Evolutionary conservation across 2,888 invertebrate genomes (phyloP), one percentile per base, ranked within the genome.

Genomic region (Drosophila prolongata): DNA sequence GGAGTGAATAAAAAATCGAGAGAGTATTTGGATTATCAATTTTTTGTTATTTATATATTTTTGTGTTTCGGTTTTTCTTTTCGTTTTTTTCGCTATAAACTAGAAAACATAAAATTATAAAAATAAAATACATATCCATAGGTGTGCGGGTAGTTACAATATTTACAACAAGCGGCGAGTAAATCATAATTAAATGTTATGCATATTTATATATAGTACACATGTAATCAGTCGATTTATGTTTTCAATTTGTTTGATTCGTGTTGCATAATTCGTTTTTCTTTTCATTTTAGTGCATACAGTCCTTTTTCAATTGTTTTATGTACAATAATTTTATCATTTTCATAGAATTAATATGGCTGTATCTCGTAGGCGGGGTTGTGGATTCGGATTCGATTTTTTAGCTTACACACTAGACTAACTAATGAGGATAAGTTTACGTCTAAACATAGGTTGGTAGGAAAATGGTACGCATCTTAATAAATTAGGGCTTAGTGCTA

Each of bases 151-250:
- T 46, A 72, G 59, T 70, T 79, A 78, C 68, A 77, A 73, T 83
- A 83, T 83, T 82, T 87, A 83, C 80, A 81, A 79, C 70, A 56
- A 54, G 52, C 40, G 40, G 34, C 50, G 35, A 42, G 24, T 54
- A 50, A 44, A 74, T 78, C 75, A 75, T 77, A 73, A 71, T 76
- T 65, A 57, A 58, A 40, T 44, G 37, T 54, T 58, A 72, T 74
- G 64, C 73, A 69, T 73, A 77, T 75, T 75, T 86, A 76, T 76
- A 76, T 81, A 79, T 87, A 74, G 58, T 72, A 72, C 75, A 82
- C 77, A 75, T 87, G 77, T 82, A 82, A 82, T 82, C 82, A 82
- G 82, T 82, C 82, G 77, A 82, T 85, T 84, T 87, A 81, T 82
- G 74, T 56, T 69, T 54, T 24, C 11, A 54, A 54, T 53, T 72